A percentile compares a stretch with the other conserved stretches of the same genome.
Evolutionary conservation across 30 jellyfish, hydroid and myxozoan species (phyloP).

Genomic region (Phacellophora camtschatica): DNA sequence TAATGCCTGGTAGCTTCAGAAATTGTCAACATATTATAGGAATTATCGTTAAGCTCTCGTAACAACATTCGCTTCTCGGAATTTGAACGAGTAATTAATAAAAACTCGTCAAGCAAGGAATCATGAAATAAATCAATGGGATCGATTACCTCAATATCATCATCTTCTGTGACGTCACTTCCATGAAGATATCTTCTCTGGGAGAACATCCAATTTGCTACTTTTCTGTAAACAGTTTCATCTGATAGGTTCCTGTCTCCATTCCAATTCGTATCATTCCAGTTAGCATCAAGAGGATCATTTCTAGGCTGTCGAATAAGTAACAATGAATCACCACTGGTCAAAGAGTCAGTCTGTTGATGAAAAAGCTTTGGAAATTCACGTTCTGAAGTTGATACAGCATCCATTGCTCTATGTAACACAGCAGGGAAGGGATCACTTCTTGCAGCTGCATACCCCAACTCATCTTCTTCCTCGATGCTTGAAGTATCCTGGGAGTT

Average conservation of each 20-base stretch:
- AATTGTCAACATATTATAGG: conserved; percentile 73
- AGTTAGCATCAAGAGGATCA: conserved; percentile 28
- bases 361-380: conserved; percentile 87
- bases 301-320: conserved; percentile 31
- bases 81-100: conserved; percentile 76
- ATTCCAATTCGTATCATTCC: conserved; percentile 19
- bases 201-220: conserved; percentile 91
- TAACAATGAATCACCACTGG: conserved; percentile 64
- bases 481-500: background rate
- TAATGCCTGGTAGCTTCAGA: conserved; percentile 63
- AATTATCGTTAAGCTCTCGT: conserved; percentile 83
- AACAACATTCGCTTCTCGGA: conserved; percentile 82
- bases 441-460: conserved; percentile 67
- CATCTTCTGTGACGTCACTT: conserved; percentile 68
- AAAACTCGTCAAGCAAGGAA: conserved; percentile 79
- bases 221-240: conserved; percentile 76
- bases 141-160: conserved; percentile 95
- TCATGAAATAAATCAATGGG: conserved; percentile 98
- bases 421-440: conserved; percentile 45
- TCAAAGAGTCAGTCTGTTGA: conserved; percentile 32
- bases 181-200: conserved; percentile 81
- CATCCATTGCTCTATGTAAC: conserved; percentile 55
- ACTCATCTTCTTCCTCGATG: conserved; percentile 55
- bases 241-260: conserved; percentile 1
- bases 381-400: conserved; percentile 77